phyloP scores from a whole-genome alignment of 1,140 invertebrate genomes.

The Drosophila prosaltans region DNA sequence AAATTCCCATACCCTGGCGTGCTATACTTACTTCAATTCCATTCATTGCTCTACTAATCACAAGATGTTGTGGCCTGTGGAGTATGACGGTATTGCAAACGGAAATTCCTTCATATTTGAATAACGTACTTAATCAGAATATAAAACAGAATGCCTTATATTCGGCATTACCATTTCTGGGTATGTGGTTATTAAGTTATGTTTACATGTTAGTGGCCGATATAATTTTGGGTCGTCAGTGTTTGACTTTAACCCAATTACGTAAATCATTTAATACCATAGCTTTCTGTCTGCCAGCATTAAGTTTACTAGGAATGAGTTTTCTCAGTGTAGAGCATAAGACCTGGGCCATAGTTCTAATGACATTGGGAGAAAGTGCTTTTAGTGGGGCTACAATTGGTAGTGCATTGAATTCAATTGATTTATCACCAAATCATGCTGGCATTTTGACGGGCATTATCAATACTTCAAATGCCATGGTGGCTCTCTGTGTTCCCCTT shows the following conservation, averaged over 20 bases:
- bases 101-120: slow-evolving; percentile 93
- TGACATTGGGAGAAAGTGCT: slow-evolving; percentile 89
- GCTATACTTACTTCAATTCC: slow-evolving; percentile 90
- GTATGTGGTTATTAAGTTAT: slow-evolving; percentile 88
- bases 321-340: slow-evolving; percentile 85
- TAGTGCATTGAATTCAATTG: slow-evolving; percentile 87
- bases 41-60: slow-evolving; percentile 91
- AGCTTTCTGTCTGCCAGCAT: slow-evolving; percentile 85
- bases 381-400: slow-evolving; percentile 92
- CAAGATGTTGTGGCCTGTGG: slow-evolving; percentile 95
- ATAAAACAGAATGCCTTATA: slow-evolving; percentile 89
- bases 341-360: slow-evolving; percentile 85
- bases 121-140: slow-evolving; percentile 90
- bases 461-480: slow-evolving; percentile 89
- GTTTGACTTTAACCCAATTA: slow-evolving; percentile 58
- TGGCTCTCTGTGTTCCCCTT: slow-evolving; percentile 88
- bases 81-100: slow-evolving; percentile 96
- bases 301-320: slow-evolving; percentile 86
- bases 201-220: slow-evolving; percentile 83
- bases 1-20: slow-evolving; percentile 87
- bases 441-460: slow-evolving; percentile 88
- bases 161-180: slow-evolving; percentile 91
- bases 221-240: slow-evolving; percentile 48
- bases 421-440: slow-evolving; percentile 90
- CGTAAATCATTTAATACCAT: slow-evolving; percentile 88